Conservation (phyloP, 2,113 vertebrate genomes). For the Hyaena hyaena region DNA sequence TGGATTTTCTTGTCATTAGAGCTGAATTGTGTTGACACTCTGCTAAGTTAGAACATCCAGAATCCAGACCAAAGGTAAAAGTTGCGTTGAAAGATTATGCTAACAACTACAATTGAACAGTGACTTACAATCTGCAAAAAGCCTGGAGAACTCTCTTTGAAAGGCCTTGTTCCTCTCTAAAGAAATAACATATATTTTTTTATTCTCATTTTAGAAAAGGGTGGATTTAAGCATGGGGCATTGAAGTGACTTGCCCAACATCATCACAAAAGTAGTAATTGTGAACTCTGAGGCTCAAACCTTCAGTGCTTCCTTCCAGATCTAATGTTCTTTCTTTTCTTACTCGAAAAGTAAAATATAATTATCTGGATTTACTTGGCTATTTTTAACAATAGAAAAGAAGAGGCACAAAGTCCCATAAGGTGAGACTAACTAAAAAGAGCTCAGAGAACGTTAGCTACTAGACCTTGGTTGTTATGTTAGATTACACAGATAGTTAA, state of each 20-base stretch:
- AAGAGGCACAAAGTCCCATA: neutral
- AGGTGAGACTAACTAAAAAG: neutral
- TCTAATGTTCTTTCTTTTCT: neutral
- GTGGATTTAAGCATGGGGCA: neutral
- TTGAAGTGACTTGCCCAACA: neutral
- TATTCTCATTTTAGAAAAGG: neutral
- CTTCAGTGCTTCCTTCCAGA: neutral
- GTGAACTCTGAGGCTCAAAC: neutral
- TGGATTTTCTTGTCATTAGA: conserved; percentile 67
- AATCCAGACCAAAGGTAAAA: conserved; percentile 49
- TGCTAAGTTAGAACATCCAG: conserved; percentile 8
- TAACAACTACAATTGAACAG: neutral
- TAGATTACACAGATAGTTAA: neutral
- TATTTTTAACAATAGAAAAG: neutral
- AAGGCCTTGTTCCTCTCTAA: neutral
- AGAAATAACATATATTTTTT: neutral
- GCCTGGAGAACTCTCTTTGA: neutral
- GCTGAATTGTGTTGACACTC: conserved; percentile 37
- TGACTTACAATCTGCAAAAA: neutral
- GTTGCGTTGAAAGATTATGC: neutral
- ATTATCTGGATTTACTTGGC: neutral
- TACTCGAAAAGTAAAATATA: conserved; percentile 22
- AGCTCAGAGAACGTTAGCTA: neutral
- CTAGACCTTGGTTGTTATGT: neutral
- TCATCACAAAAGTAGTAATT: neutral